phyloP scores from a whole-genome alignment of 1,140 invertebrate genomes.

The Zaprionus inermis region DNA sequence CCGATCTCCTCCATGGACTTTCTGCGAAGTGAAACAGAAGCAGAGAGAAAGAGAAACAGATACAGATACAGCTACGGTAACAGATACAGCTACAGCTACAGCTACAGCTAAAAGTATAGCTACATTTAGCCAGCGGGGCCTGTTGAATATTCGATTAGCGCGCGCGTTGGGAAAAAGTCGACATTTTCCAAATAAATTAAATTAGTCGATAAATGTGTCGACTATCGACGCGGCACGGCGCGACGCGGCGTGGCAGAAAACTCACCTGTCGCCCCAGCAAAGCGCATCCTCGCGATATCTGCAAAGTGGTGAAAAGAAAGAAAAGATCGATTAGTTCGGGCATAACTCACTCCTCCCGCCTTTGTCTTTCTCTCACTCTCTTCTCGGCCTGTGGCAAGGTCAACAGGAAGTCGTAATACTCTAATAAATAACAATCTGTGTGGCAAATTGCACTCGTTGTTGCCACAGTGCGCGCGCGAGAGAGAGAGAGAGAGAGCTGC shows the following conservation, averaged over 20 bases:
- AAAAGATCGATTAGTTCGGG: constrained; percentile 13
- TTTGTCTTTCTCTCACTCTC: neutral
- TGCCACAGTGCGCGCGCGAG: constrained; percentile 7
- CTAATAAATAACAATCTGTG: constrained; percentile 70
- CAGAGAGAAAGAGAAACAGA: constrained; percentile 39
- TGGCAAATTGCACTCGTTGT: constrained; percentile 62
- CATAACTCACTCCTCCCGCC: constrained; percentile 5
- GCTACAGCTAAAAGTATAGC: constrained; percentile 22
- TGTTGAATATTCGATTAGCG: constrained; percentile 77
- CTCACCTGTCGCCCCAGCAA: constrained; percentile 91
- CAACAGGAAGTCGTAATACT: constrained; percentile 55
- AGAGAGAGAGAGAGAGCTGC: constrained; percentile 10
- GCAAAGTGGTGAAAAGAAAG: constrained; percentile 79
- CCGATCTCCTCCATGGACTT: constrained; percentile 89
- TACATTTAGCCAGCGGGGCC: constrained; percentile 54
- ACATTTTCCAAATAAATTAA: constrained; percentile 83
- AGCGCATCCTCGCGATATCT: constrained; percentile 91
- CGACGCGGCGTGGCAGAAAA: constrained; percentile 51
- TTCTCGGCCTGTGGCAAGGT: constrained; percentile 33
- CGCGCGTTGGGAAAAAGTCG: constrained; percentile 62
- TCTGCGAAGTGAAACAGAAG: constrained; percentile 85
- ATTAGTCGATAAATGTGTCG: constrained; percentile 83
- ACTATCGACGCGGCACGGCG: constrained; percentile 44
- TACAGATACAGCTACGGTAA: constrained; percentile 28
- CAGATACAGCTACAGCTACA: constrained; percentile 24